phyloP scores from a whole-genome alignment of 2,888 invertebrate species.

The Clusia tigrina region DNA sequence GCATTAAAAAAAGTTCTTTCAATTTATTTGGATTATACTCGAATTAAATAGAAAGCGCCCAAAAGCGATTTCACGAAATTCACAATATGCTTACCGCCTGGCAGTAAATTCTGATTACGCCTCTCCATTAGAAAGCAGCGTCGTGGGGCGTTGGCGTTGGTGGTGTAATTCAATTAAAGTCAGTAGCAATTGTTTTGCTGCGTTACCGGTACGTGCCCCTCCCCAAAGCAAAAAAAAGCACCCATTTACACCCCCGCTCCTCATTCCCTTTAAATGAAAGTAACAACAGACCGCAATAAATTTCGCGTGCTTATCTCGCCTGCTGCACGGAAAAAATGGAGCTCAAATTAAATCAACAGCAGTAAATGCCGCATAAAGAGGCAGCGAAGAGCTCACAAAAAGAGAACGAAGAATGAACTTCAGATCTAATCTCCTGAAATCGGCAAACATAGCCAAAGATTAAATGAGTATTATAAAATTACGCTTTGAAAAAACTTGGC shows the following conservation, averaged over 20 bases:
- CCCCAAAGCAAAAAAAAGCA: background rate
- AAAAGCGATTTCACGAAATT: background rate
- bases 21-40: background rate
- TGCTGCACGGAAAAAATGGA: background rate
- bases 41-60: background rate
- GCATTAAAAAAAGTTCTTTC: too few species aligned
- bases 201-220: background rate
- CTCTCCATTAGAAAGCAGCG: too few species aligned
- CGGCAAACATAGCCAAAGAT: conserved; percentile 17
- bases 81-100: background rate
- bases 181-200: background rate
- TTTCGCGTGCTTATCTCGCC: conserved; percentile 4
- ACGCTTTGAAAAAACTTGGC: conserved; percentile 16
- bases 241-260: background rate
- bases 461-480: conserved; percentile 41
- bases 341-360: conserved; percentile 35
- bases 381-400: too few species aligned
- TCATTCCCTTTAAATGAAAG: background rate
- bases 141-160: too few species aligned
- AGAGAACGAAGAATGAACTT: too few species aligned
- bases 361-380: background rate
- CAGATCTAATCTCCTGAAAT: conserved; percentile 7
- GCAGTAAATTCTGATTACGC: background rate
- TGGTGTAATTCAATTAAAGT: background rate
- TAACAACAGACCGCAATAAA: conserved; percentile 7